A percentile compares a stretch with the other conserved stretches of the same genome.
Evolutionary conservation across 1,140 invertebrate species (phyloP).

Genomic region (Phymastichus coffea): DNA sequence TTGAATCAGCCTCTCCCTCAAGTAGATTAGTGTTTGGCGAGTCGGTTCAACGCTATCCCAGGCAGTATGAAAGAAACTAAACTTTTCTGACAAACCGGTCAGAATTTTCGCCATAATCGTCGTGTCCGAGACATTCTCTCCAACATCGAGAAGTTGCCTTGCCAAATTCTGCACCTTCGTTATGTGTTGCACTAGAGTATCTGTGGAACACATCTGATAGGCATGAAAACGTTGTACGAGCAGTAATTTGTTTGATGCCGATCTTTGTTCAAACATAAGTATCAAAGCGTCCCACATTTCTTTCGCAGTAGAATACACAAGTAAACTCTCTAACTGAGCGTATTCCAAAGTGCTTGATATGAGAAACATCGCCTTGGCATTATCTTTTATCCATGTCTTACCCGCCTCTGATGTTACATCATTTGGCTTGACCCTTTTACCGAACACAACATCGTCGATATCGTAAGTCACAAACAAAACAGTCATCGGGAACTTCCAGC

Average conservation of each 20-base stretch:
- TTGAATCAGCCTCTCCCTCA: constrained; percentile 13
- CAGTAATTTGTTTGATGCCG: constrained; percentile 31
- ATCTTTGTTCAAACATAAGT: constrained; percentile 19
- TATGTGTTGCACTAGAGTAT: constrained; percentile 28
- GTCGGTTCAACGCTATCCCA: constrained; percentile 26
- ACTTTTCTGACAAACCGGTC: constrained; percentile 26
- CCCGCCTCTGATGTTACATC: background rate
- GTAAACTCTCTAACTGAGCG: constrained; percentile 12
- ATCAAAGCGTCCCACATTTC: constrained; percentile 29
- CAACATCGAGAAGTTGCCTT: constrained; percentile 25
- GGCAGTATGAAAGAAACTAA: constrained; percentile 18
- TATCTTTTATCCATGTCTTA: constrained; percentile 20
- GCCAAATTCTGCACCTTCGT: constrained; percentile 30
- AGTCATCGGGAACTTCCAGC: constrained; percentile 24
- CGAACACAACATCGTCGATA: constrained; percentile 9
- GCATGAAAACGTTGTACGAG: constrained; percentile 27
- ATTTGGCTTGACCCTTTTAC: background rate
- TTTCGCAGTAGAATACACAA: constrained; percentile 15
- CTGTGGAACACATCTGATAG: constrained; percentile 17
- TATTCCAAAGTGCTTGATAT: constrained; percentile 20
- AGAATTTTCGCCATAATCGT: constrained; percentile 29
- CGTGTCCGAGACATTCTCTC: constrained; percentile 27
- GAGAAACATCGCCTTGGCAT: constrained; percentile 23
- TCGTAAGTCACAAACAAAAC: constrained; percentile 10
- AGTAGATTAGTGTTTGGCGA: constrained; percentile 21